Evolutionary conservation across 2,888 invertebrate genomes (phyloP).

Genomic region (Folsomia manolachei): DNA sequence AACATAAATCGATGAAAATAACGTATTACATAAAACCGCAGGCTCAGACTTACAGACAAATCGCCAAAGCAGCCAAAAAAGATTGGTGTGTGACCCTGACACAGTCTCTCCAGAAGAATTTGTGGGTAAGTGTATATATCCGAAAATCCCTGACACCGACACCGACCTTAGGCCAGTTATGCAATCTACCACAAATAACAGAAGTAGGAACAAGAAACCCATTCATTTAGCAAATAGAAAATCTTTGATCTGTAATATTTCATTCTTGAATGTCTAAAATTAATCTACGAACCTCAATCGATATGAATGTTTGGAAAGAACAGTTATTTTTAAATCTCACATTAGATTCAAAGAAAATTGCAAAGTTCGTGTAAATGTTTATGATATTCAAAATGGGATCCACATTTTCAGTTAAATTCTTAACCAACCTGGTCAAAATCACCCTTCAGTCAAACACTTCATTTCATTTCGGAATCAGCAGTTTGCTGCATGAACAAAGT

Average conservation of each 20-base stretch:
- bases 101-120: background rate
- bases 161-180: background rate
- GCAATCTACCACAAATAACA: background rate
- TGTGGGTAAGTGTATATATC: background rate
- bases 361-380: background rate
- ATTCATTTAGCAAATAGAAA: background rate
- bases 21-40: background rate
- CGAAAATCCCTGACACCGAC: background rate
- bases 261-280: too few relatives aligned
- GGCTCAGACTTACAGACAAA: background rate
- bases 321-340: background rate
- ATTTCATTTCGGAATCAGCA: background rate
- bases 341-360: background rate
- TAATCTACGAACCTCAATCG: too few relatives aligned
- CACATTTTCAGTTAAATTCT: too few relatives aligned
- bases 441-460: background rate
- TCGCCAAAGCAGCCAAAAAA: background rate
- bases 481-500: background rate
- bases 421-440: background rate
- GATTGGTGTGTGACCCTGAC: background rate
- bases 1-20: background rate
- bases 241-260: background rate
- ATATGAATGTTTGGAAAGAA: too few relatives aligned
- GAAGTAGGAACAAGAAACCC: background rate
- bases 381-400: background rate